Evolutionary conservation across 2,888 invertebrate species (phyloP), one percentile per base, ranked within the genome.

Genomic region (Cheilosia vernalis): DNA sequence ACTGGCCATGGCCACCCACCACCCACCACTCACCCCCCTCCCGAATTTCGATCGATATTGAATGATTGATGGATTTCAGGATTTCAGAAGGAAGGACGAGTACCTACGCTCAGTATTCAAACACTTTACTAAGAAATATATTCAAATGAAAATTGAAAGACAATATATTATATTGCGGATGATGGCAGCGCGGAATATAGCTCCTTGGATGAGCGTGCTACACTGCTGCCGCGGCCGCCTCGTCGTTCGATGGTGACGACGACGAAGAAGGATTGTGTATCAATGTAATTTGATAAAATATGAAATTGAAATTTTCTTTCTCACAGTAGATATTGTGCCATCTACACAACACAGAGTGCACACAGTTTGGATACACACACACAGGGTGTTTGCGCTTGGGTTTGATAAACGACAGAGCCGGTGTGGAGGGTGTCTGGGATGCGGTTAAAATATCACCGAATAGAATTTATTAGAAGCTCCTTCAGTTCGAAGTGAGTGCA

Each of bases 81-180:
- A 13, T 10, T 21, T 6, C 37, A 33, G 15, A 24, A 15, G 6
- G 13, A 10, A 30, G 15, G 19, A 9, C 24, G 6, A 40, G 24
- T 47, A 42, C 4, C 10, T 37, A 2, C 19, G 74, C n/a, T 47
- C 27, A 64, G 37, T 74, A 85, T 81, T 85, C 70, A 55, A 85
- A 74, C 79, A 80, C 63, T 80, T 84, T 74, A 64, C 70, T 60
- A 19, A 80, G 69, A 69, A 85, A 85, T 81, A 72, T 85, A 81
- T 85, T 85, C 81, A 85, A 85, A 85, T 81, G 76, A 77, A 85
- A 85, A 85, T 85, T 85, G 85, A 85, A 85, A 85, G 85, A 85
- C 81, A 85, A 85, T 85, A 85, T 81, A 85, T 85, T 85, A 85
- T 72, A 80, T 77, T 76, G 85, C 61, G 51, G 64, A 81, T 74